Percentiles rank a stretch among this genome's conserved stretches.
These are phyloP conservation scores for Asteroscopus sphinx DNA, from an alignment of 2,888 invertebrate genomes.

Conservation along the genomic window DNA sequence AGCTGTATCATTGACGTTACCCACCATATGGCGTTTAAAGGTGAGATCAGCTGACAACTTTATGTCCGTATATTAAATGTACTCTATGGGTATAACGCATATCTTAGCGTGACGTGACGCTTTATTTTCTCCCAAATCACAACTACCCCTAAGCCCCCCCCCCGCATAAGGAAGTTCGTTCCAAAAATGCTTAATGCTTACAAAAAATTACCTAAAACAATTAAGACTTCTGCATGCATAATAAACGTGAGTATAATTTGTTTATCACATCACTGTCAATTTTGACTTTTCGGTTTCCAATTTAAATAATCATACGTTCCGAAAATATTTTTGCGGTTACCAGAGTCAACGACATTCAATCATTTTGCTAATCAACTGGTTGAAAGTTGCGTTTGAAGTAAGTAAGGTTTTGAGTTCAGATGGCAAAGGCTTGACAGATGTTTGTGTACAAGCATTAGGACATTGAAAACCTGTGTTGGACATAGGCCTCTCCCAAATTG, in stretches of 20 bases:
- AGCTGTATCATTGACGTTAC: too few relatives aligned
- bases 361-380: constrained; percentile 18
- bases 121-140: too few relatives aligned
- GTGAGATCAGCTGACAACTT: too few relatives aligned
- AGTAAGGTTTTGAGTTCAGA: neutral
- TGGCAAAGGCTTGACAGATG: neutral
- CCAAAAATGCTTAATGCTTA: too few relatives aligned
- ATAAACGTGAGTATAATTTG: constrained; percentile 37
- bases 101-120: too few relatives aligned
- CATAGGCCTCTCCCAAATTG: constrained; percentile 13
- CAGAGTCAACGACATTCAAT: constrained; percentile 34
- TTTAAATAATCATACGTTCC: constrained; percentile 47
- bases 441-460: constrained; percentile 9
- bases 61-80: too few relatives aligned
- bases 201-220: constrained; percentile 31
- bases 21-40: too few relatives aligned
- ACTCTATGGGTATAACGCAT: too few relatives aligned
- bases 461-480: constrained; percentile 1
- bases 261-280: constrained; percentile 44
- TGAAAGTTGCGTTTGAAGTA: constrained; percentile 6
- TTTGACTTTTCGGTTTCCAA: constrained; percentile 40
- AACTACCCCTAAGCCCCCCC: too few relatives aligned
- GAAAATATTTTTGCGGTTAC: constrained; percentile 22
- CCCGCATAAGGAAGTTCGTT: too few relatives aligned
- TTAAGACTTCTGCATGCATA: constrained; percentile 32